Base-by-base conservation (phyloP, 2,888 invertebrate genomes). In the Leucophenga montana region DNA sequence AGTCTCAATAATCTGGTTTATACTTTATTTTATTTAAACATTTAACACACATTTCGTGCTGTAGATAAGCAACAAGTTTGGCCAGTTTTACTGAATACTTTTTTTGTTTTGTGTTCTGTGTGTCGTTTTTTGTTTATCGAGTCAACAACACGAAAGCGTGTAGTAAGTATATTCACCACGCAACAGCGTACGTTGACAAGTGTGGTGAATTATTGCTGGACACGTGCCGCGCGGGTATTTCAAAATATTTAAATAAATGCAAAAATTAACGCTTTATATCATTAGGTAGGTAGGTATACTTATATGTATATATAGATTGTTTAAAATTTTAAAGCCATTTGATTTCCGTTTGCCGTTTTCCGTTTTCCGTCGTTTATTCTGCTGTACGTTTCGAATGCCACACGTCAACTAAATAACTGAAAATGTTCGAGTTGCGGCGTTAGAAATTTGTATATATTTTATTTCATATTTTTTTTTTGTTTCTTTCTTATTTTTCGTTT, bases 391-490 rank as follows among this genome's bases (percentile, higher is more conserved):
- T 74, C 77, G 73, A 77, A 74, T 61, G 73, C 65, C 73, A 82
- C 82, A 80, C 79, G 81, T 82, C 80, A 77, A 82, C 80, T 77
- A 71, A 61, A 13, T 61, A 39, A 39, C 39, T 39, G 27, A 39
- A 39, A 39, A 39, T 39, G 39, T 39, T 39, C 11, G 11, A 11
- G 39, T 61, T 56, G 56, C 56, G 56, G 56, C 27, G 56, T 56
- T 56, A 56, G 56, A 56, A 18, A 56, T 14, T 18, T 11, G 1
- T 11, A 39, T 11, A 39, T 11, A 39, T 39, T 11, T 11, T 5
- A 5, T 39, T 39, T 39, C 2, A 3, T 3, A 4, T 57, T 74
- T 73, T 61, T 16, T 61, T 50, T 66, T 54, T 50, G 44, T n/a
- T n/a, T n/a, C n/a, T n/a, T n/a, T n/a, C n/a, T n/a, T n/a, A n/a